Conservation (phyloP, 2,888 invertebrate species). For the Geophilus truncorum region DNA sequence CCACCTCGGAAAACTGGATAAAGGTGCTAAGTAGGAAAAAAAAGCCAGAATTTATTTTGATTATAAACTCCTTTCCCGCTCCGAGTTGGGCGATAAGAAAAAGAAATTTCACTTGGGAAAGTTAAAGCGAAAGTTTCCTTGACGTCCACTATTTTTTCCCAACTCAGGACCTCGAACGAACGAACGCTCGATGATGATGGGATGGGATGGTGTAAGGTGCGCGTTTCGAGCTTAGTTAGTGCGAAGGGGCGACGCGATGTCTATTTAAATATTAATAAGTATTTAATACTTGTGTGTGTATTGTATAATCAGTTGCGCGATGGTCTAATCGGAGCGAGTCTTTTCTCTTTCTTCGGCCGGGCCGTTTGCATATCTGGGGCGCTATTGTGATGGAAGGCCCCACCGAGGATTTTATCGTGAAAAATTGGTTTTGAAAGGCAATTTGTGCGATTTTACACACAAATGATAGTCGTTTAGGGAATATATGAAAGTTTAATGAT, state of each 20-base stretch:
- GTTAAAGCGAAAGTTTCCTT: background rate
- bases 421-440: constrained; percentile 39
- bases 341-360: constrained; percentile 27
- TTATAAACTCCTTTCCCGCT: background rate
- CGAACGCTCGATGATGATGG: too few relatives aligned
- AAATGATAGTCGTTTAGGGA: constrained; percentile 38
- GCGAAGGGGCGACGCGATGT: constrained; percentile 28
- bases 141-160: background rate
- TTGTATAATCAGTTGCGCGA: constrained; percentile 25
- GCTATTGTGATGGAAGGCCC: constrained; percentile 36
- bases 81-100: too few relatives aligned
- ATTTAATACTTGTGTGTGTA: constrained; percentile 30
- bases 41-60: background rate
- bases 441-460: constrained; percentile 39
- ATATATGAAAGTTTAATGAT: constrained; percentile 39
- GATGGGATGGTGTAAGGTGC: too few relatives aligned
- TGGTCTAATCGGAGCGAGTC: constrained; percentile 22
- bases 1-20: background rate
- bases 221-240: background rate
- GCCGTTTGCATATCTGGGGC: constrained; percentile 36
- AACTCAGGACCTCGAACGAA: background rate
- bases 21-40: constrained; percentile 1
- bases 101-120: background rate
- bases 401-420: constrained; percentile 38
- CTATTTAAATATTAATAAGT: constrained; percentile 34